A percentile compares a stretch with the other conserved stretches of the same genome.
Conservation (phyloP, 1,140 invertebrate species). For the Drosophila insularis region DNA sequence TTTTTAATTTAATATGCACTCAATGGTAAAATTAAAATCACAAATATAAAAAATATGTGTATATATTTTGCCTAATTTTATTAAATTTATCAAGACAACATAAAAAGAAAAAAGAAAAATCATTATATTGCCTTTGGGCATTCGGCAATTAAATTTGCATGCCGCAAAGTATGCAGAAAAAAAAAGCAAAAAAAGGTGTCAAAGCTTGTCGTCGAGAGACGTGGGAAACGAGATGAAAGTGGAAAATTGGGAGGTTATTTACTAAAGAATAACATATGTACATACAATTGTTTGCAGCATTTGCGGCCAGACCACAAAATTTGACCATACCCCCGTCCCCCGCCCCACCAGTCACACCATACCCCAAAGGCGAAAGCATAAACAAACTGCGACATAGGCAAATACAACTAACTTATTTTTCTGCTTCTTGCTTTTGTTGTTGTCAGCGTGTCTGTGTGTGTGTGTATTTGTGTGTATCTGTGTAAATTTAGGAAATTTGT, state of each 20-base stretch:
- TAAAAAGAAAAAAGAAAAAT: conserved; percentile 19
- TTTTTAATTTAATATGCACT: conserved; percentile 49
- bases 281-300: conserved; percentile 71
- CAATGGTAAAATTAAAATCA: background rate
- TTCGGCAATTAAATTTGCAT: conserved; percentile 75
- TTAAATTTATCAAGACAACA: conserved; percentile 45
- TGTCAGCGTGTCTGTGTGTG: conserved; percentile 33
- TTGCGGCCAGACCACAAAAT: conserved; percentile 50
- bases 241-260: conserved; percentile 55
- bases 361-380: conserved; percentile 51
- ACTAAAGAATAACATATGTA: conserved; percentile 77
- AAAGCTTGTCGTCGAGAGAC: conserved; percentile 49
- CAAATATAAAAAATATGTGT: background rate
- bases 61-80: conserved; percentile 65
- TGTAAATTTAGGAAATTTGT: conserved; percentile 67
- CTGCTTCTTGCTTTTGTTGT: conserved; percentile 7
- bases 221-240: background rate
- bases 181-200: conserved; percentile 51
- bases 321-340: conserved; percentile 2
- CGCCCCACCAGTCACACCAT: background rate
- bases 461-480: conserved; percentile 2
- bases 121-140: conserved; percentile 56
- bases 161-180: conserved; percentile 67
- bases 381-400: conserved; percentile 74
- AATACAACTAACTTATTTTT: conserved; percentile 64